Percentiles rank a stretch among this genome's conserved stretches.
Conservation (phyloP, 2,113 vertebrate species). For the Pogonocichla stellata region DNA sequence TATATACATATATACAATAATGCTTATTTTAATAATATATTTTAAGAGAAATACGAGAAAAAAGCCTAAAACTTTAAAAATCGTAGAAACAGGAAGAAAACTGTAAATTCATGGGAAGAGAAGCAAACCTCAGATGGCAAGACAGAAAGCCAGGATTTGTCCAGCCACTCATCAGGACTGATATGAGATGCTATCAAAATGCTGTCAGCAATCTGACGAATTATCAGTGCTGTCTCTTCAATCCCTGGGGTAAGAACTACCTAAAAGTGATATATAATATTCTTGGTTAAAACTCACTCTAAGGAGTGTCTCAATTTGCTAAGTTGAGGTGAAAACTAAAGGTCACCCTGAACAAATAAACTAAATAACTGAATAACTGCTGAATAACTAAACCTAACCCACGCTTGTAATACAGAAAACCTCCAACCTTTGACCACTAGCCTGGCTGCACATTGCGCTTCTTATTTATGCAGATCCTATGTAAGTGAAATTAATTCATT, state of each 20-base stretch:
- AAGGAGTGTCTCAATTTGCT: not conserved
- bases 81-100: conserved; percentile 12
- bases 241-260: conserved; percentile 80
- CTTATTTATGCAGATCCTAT: not conserved
- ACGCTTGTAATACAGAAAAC: not conserved
- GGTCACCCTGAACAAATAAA: not conserved
- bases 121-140: conserved; percentile 83
- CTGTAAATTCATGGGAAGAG: not conserved
- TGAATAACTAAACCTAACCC: not conserved
- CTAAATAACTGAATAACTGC: not conserved
- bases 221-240: conserved; percentile 77
- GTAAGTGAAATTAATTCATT: not conserved
- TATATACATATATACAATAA: not conserved
- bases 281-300: not conserved
- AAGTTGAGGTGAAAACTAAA: not conserved
- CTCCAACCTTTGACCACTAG: not conserved
- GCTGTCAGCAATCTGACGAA: conserved; percentile 84
- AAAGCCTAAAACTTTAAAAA: not conserved
- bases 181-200: conserved; percentile 76
- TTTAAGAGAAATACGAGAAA: not conserved
- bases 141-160: conserved; percentile 86
- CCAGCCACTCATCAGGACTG: conserved; percentile 78
- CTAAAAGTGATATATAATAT: conserved; percentile 66
- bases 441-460: not conserved
- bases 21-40: not conserved